phyloP scores from a whole-genome alignment of 2,113 vertebrate genomes.

The Cyrtonyx montezumae region DNA sequence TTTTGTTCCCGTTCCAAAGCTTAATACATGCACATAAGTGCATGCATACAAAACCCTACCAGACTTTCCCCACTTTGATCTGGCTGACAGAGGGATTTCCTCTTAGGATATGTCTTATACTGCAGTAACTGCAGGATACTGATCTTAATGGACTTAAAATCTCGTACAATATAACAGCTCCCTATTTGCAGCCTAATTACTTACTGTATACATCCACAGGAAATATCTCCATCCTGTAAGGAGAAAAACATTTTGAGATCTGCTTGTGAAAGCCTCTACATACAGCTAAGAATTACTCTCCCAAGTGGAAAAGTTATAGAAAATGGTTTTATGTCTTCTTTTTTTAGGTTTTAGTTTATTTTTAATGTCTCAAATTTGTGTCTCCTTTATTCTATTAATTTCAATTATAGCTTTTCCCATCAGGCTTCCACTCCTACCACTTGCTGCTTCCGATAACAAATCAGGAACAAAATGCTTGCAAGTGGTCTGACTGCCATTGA shows the following conservation, averaged over 20 bases:
- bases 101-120: slow-evolving; percentile 40
- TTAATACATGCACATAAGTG: background rate
- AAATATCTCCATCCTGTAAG: slow-evolving; percentile 47
- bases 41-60: background rate
- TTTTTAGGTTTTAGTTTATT: background rate
- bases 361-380: background rate
- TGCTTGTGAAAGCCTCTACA: background rate
- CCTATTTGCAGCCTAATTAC: slow-evolving; percentile 25
- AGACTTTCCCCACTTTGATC: slow-evolving; percentile 42
- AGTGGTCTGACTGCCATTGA: background rate
- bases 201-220: slow-evolving; percentile 56
- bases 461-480: background rate
- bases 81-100: slow-evolving; percentile 50
- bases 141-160: slow-evolving; percentile 38
- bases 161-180: slow-evolving; percentile 22
- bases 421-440: background rate
- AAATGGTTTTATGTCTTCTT: background rate
- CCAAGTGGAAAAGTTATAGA: background rate
- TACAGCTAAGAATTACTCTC: background rate
- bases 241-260: slow-evolving; percentile 26
- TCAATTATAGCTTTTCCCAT: background rate
- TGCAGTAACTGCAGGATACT: slow-evolving; percentile 17
- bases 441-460: background rate
- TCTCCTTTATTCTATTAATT: background rate
- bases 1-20: slow-evolving; percentile 49